phyloP scores from a whole-genome alignment of 2,888 invertebrate genomes.

The Cosmorhoe ocellata region DNA sequence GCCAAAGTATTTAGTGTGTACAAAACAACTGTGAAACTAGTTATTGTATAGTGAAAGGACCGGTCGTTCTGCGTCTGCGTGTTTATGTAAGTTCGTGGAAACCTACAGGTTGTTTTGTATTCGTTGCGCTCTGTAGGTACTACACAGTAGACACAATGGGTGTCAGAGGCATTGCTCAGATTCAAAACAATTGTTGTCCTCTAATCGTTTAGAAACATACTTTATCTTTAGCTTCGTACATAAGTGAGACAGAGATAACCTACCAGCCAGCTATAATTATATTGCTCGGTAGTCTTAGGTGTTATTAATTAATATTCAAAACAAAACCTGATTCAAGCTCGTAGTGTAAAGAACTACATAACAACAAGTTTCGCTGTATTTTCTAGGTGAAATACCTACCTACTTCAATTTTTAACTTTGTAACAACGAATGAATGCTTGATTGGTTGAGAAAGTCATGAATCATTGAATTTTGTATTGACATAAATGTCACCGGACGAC shows the following conservation, averaged over 20 bases:
- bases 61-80: slow-evolving; percentile 36
- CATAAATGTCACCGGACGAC: no score
- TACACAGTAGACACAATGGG: no score
- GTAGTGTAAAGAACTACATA: no score
- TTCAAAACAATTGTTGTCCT: slow-evolving; percentile 14
- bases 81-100: slow-evolving; percentile 66
- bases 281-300: no score
- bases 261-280: neutral
- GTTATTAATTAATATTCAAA: no score
- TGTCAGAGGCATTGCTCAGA: slow-evolving; percentile 20
- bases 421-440: no score
- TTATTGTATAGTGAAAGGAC: slow-evolving; percentile 53
- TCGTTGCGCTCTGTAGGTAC: slow-evolving; percentile 25
- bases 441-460: no score
- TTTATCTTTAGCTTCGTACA: slow-evolving; percentile 35
- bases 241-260: slow-evolving; percentile 15
- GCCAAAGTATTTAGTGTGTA: slow-evolving; percentile 54
- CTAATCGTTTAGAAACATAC: slow-evolving; percentile 23
- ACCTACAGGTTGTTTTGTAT: slow-evolving; percentile 43
- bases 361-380: no score
- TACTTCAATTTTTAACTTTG: no score
- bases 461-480: no score
- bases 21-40: slow-evolving; percentile 45
- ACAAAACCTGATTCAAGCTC: no score
- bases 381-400: no score